These are phyloP conservation scores for Dasysyrphus tricinctus DNA, from an alignment of 2,888 invertebrate genomes.

Conservation along the genomic window DNA sequence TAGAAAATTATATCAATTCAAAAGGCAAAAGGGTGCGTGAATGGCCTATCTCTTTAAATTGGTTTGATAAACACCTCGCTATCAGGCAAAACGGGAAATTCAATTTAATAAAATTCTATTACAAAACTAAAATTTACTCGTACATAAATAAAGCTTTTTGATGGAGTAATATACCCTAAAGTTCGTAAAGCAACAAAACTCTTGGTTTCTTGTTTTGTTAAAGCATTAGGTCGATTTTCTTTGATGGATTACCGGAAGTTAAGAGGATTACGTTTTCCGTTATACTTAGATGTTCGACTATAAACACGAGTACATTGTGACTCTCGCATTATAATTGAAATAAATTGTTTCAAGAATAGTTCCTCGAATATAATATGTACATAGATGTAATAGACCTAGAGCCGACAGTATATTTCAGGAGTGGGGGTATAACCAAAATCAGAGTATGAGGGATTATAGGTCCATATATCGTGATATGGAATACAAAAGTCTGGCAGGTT, in stretches of 20 bases:
- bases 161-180: neutral
- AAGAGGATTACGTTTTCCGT: conserved; percentile 7
- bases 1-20: no score
- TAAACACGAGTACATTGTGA: neutral
- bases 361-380: no score
- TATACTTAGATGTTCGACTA: neutral
- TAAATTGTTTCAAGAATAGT: neutral
- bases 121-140: neutral
- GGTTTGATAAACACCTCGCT: neutral
- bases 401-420: no score
- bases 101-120: neutral
- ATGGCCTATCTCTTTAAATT: neutral
- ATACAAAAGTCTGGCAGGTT: no score
- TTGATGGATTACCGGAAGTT: conserved; percentile 5
- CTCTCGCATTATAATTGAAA: neutral
- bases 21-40: no score
- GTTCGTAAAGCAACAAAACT: neutral
- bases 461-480: no score
- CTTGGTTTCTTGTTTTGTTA: neutral
- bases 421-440: no score
- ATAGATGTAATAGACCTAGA: no score
- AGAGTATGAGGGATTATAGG: no score
- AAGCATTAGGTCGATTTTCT: conserved; percentile 3
- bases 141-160: neutral
- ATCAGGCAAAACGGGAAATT: neutral